Conservation (phyloP, 1,140 invertebrate genomes). For the Zaprionus taronus region DNA sequence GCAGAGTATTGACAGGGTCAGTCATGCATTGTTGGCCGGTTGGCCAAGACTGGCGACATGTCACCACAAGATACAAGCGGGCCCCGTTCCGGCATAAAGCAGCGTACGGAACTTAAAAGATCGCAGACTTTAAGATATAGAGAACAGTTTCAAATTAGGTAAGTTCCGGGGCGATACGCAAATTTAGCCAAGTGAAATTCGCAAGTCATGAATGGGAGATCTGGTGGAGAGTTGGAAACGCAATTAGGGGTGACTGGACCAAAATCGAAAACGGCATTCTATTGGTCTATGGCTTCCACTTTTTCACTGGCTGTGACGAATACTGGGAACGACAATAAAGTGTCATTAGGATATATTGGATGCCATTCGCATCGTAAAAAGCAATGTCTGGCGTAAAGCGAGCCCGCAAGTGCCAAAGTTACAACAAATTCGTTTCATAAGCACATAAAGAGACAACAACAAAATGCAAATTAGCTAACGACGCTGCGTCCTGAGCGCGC, state of each 20-base stretch:
- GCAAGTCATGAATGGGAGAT: neutral
- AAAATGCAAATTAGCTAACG: slow-evolving; percentile 77
- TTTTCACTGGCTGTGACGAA: slow-evolving; percentile 62
- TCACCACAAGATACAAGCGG: slow-evolving; percentile 50
- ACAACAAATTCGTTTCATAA: slow-evolving; percentile 77
- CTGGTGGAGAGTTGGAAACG: neutral
- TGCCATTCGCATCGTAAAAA: slow-evolving; percentile 66
- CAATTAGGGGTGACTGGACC: slow-evolving; percentile 46
- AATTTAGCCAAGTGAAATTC: slow-evolving; percentile 21
- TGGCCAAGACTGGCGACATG: slow-evolving; percentile 71
- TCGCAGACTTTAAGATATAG: slow-evolving; percentile 9
- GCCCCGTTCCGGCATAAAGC: slow-evolving; percentile 32
- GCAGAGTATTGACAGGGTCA: slow-evolving; percentile 73
- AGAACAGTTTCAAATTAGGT: slow-evolving; percentile 11
- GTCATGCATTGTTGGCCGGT: slow-evolving; percentile 76
- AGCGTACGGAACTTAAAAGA: neutral
- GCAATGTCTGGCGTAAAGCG: slow-evolving; percentile 49
- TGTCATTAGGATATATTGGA: slow-evolving; percentile 72
- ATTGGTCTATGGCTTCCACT: slow-evolving; percentile 33
- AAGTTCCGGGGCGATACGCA: slow-evolving; percentile 10
- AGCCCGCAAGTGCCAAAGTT: slow-evolving; percentile 69
- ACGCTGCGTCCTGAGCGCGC: slow-evolving; percentile 35
- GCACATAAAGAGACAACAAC: slow-evolving; percentile 67
- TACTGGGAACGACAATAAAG: slow-evolving; percentile 53
- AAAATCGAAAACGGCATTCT: slow-evolving; percentile 14